Conservation (phyloP, 2,113 vertebrate species). For the Pardalotus punctatus region DNA sequence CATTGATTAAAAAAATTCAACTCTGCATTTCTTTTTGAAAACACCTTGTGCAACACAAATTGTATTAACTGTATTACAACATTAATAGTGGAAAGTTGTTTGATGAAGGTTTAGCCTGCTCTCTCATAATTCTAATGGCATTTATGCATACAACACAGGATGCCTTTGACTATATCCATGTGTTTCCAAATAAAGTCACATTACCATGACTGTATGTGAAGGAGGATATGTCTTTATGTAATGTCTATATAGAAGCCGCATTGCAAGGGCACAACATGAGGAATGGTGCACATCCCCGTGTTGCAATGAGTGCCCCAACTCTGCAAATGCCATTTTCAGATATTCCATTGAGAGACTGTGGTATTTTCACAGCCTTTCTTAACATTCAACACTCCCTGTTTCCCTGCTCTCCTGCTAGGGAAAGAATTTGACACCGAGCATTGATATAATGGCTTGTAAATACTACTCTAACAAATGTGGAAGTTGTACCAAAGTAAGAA, state of each 20-base stretch:
- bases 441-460: not conserved
- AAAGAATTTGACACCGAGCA: not conserved
- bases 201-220: not conserved
- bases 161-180: not conserved
- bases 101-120: not conserved
- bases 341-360: not conserved
- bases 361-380: not conserved
- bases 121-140: not conserved
- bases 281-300: not conserved
- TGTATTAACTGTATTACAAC: not conserved
- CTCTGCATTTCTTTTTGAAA: not conserved
- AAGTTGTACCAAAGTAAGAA: not conserved
- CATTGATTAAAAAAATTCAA: not conserved
- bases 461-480: not conserved
- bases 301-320: not conserved
- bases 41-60: not conserved
- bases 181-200: not conserved
- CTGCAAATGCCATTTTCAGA: not conserved
- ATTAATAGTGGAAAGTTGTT: not conserved
- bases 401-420: not conserved
- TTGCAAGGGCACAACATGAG: not conserved
- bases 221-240: not conserved
- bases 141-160: not conserved
- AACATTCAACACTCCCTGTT: not conserved
- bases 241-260: not conserved